Conservation (phyloP, 1,140 invertebrate species). For the Drosophila santomea region DNA sequence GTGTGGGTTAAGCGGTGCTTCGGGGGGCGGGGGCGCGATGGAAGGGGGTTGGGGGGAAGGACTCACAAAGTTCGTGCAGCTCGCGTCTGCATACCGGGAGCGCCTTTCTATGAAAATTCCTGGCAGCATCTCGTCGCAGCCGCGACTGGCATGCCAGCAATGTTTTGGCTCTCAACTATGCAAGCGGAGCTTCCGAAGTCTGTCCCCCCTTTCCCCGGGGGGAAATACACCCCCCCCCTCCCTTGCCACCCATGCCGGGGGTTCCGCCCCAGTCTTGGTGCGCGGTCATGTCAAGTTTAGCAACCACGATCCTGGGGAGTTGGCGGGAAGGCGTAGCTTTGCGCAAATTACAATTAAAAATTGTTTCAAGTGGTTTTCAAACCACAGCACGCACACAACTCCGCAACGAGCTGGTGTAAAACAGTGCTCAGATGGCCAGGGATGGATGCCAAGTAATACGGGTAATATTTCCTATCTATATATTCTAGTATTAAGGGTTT, state of each 20-base stretch:
- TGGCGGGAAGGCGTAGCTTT: slow-evolving; percentile 66
- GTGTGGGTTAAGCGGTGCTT: neutral
- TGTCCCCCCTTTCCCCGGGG: neutral
- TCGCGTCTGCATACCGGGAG: slow-evolving; percentile 77
- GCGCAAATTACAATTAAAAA: slow-evolving; percentile 82
- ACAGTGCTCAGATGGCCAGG: slow-evolving; percentile 24
- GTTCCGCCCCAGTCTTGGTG: slow-evolving; percentile 10
- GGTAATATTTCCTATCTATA: too few species aligned
- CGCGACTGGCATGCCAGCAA: slow-evolving; percentile 72
- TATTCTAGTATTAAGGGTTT: too few species aligned
- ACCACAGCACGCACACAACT: slow-evolving; percentile 73
- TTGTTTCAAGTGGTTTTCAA: slow-evolving; percentile 83
- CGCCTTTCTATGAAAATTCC: slow-evolving; percentile 81
- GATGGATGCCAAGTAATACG: slow-evolving; percentile 5
- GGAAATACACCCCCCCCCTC: neutral
- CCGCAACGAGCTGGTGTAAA: slow-evolving; percentile 13
- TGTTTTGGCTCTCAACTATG: slow-evolving; percentile 75
- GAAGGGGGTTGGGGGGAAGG: neutral
- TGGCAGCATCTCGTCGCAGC: slow-evolving; percentile 69
- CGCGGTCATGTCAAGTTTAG: slow-evolving; percentile 43
- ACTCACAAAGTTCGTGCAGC: slow-evolving; percentile 60
- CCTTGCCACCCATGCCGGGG: neutral
- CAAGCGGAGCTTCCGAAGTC: slow-evolving; percentile 54
- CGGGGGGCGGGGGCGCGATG: too few species aligned
- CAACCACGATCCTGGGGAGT: slow-evolving; percentile 13